phyloP scores from a whole-genome alignment of 2,797 vertebrate genomes.

The Oryzias sinensis region DNA sequence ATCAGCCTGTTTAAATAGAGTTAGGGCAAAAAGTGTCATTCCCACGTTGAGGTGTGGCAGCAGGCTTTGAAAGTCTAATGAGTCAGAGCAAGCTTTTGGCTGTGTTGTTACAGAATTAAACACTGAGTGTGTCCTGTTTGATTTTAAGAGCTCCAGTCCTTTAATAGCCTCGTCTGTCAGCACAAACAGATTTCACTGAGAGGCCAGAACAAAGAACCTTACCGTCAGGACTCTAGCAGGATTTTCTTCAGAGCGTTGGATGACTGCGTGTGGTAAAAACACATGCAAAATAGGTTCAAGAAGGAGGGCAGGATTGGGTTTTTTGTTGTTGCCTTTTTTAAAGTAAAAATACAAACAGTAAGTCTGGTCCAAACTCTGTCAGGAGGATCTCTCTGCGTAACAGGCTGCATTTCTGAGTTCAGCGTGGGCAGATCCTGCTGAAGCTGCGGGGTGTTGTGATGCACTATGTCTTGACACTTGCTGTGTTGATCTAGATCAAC shows the following conservation, averaged over 20 bases:
- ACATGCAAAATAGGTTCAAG: conserved; percentile 51
- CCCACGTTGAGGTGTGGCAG: conserved; percentile 73
- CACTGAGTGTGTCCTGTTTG: conserved; percentile 67
- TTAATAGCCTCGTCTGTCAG: conserved; percentile 74
- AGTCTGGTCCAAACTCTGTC: conserved; percentile 63
- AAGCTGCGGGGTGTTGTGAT: conserved; percentile 51
- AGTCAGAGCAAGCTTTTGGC: conserved; percentile 69
- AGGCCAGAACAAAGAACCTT: conserved; percentile 63
- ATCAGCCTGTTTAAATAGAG: conserved; percentile 72
- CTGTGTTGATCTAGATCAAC: conserved; percentile 47
- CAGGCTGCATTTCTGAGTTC: conserved; percentile 65
- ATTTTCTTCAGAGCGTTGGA: conserved; percentile 50
- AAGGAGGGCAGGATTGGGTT: conserved; percentile 10
- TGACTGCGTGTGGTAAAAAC: conserved; percentile 55
- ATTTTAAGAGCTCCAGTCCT: conserved; percentile 69
- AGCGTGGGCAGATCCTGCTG: conserved; percentile 61
- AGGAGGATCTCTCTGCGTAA: conserved; percentile 69
- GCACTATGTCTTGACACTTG: conserved; percentile 63
- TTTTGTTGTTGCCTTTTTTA: neutral
- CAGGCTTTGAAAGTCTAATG: conserved; percentile 65
- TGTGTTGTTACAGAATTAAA: conserved; percentile 64
- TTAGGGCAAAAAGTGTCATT: conserved; percentile 73
- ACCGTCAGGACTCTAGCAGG: conserved; percentile 51
- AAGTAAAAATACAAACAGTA: conserved; percentile 22
- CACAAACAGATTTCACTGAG: conserved; percentile 61